These are phyloP conservation scores for Dipus sagitta DNA, from an alignment of 2,797 vertebrate species.

Conservation along the genomic window DNA sequence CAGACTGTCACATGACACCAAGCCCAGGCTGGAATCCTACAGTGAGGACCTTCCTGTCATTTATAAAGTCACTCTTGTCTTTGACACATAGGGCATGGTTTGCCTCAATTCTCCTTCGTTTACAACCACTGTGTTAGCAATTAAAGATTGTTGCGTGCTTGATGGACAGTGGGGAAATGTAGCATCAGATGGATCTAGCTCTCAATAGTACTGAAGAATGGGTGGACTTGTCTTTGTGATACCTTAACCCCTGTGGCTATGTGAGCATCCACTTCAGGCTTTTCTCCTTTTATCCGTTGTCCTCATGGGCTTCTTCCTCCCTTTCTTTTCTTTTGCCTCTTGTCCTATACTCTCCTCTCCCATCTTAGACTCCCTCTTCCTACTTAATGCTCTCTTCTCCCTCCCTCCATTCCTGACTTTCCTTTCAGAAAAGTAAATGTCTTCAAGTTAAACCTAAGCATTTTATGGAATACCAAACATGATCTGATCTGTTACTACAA, in stretches of 20 bases:
- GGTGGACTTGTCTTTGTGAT: background rate
- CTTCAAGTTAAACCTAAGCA: background rate
- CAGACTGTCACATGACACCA: accelerated
- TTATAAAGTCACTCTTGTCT: background rate
- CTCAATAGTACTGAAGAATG: background rate
- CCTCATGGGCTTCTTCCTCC: accelerated
- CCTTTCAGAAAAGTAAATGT: background rate
- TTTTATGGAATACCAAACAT: background rate
- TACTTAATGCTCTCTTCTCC: accelerated
- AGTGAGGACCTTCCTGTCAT: background rate
- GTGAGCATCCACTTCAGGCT: background rate
- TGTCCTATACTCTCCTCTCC: accelerated
- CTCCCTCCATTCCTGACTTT: background rate
- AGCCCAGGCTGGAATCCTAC: background rate
- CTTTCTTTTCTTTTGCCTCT: accelerated
- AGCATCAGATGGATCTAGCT: too few species aligned
- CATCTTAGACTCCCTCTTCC: too few species aligned
- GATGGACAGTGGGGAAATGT: background rate
- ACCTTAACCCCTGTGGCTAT: background rate
- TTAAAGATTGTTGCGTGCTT: background rate
- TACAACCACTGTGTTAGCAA: background rate
- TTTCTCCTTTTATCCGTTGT: background rate
- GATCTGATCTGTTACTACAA: background rate
- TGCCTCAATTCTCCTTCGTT: background rate
- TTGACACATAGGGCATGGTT: background rate